Conservation (phyloP, 2,888 invertebrate genomes). For the Flabesymbios commensalis region DNA sequence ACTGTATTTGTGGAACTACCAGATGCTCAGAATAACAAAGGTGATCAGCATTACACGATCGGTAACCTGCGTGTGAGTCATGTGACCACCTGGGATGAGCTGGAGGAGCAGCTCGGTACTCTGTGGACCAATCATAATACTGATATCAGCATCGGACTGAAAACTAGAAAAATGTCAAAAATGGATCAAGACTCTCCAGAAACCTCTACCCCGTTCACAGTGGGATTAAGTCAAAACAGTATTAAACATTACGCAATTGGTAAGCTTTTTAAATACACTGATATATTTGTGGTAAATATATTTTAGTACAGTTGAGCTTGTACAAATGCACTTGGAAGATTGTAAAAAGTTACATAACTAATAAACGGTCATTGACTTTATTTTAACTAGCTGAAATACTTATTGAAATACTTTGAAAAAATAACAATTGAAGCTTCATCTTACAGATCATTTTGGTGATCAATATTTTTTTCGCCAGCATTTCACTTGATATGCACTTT, state of each 20-base stretch:
- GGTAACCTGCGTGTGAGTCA: constrained; percentile 39
- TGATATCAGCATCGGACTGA: constrained; percentile 47
- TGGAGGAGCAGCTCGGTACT: constrained; percentile 42
- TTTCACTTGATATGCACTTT: too few relatives aligned
- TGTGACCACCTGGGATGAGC: constrained; percentile 40
- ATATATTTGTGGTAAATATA: background rate
- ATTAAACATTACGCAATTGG: constrained; percentile 38
- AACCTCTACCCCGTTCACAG: constrained; percentile 23
- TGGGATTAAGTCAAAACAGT: constrained; percentile 47
- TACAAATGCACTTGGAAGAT: background rate
- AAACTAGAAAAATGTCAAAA: constrained; percentile 45
- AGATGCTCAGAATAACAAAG: background rate
- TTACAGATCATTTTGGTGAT: too few relatives aligned
- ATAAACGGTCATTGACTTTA: background rate
- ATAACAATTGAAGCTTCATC: background rate
- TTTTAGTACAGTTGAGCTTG: background rate
- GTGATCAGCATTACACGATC: constrained; percentile 20
- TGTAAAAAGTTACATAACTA: background rate
- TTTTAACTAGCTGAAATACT: too few relatives aligned
- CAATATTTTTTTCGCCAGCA: too few relatives aligned
- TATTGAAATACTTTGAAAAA: background rate
- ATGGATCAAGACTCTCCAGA: constrained; percentile 37
- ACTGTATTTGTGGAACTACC: constrained; percentile 19
- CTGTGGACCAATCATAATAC: constrained; percentile 43
- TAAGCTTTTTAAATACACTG: background rate